These are phyloP conservation scores for Leptothorax acervorum DNA, from an alignment of 2,888 invertebrate genomes.

Conservation along the genomic window DNA sequence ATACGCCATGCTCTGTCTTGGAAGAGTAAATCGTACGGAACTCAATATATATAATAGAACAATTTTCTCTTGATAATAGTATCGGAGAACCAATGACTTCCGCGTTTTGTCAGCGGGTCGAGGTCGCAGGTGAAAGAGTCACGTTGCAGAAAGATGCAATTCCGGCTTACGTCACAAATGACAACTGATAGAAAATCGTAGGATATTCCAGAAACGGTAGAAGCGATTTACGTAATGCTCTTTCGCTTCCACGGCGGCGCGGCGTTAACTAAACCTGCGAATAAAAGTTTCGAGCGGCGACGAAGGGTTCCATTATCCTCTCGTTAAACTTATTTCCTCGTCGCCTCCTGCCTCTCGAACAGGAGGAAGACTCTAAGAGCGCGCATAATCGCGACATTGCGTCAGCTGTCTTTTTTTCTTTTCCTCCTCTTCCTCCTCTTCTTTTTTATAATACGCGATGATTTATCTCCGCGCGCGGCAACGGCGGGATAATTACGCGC, in stretches of 20 bases:
- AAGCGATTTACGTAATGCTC: slow-evolving; percentile 32
- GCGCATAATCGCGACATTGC: slow-evolving; percentile 44
- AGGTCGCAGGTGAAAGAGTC: background rate
- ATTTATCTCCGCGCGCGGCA: slow-evolving; percentile 31
- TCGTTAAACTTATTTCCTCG: slow-evolving; percentile 55
- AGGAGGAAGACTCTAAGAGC: slow-evolving; percentile 7
- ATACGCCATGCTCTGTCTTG: background rate
- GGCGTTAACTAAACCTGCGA: slow-evolving; percentile 27
- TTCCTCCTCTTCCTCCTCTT: background rate
- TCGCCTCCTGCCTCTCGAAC: slow-evolving; percentile 6
- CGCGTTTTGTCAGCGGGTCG: background rate
- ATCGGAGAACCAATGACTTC: background rate
- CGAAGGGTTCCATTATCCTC: slow-evolving; percentile 53
- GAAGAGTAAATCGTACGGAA: background rate
- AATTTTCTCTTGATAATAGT: background rate
- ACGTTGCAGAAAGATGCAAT: background rate
- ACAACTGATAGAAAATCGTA: slow-evolving; percentile 37
- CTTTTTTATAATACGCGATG: slow-evolving; percentile 25
- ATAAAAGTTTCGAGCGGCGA: slow-evolving; percentile 51
- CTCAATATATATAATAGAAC: background rate
- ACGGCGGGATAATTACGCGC: slow-evolving; percentile 44
- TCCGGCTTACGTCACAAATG: slow-evolving; percentile 24
- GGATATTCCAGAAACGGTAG: slow-evolving; percentile 11
- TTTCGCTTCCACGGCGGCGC: background rate
- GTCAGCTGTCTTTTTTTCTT: slow-evolving; percentile 21